phyloP scores from a whole-genome alignment of 1,140 invertebrate genomes.

The Vollenhovia emeryi region DNA sequence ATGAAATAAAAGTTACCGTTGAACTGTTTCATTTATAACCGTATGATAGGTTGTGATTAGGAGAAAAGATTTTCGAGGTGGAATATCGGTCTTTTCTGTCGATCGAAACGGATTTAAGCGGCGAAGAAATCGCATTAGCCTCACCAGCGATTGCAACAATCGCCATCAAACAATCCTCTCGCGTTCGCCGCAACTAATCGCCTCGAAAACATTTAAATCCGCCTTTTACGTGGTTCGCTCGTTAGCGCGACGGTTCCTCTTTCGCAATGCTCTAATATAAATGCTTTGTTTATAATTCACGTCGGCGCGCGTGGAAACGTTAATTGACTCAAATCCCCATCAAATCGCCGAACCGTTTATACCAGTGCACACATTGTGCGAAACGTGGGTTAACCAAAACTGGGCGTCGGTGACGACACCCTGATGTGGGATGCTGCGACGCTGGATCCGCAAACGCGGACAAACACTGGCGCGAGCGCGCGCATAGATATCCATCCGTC shows the following conservation, averaged over 20 bases:
- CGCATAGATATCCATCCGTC: constrained; percentile 57
- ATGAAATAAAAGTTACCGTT: constrained; percentile 1
- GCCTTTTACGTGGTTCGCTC: not conserved
- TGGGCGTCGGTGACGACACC: constrained; percentile 29
- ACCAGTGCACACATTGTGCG: constrained; percentile 54
- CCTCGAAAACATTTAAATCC: constrained; percentile 42
- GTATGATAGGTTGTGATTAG: not conserved
- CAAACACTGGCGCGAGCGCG: not conserved
- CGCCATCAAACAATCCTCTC: not conserved
- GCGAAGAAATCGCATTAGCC: constrained; percentile 8
- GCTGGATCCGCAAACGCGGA: not conserved
- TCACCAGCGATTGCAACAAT: not conserved
- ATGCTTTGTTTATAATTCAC: constrained; percentile 50
- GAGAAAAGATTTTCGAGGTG: not conserved
- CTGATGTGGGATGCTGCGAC: constrained; percentile 34
- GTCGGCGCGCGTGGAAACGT: constrained; percentile 24
- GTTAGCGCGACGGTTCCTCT: not conserved
- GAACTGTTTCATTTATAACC: not conserved
- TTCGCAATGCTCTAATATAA: constrained; percentile 25
- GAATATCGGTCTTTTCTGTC: not conserved
- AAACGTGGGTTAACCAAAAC: constrained; percentile 35
- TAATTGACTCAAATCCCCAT: constrained; percentile 66
- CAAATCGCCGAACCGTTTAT: constrained; percentile 67
- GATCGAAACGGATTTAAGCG: not conserved
- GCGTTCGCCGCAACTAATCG: constrained; percentile 1